Evolutionary conservation across 1,140 invertebrate species (phyloP), one percentile per base, ranked within the genome.

Genomic region (Brachionus angularis): DNA sequence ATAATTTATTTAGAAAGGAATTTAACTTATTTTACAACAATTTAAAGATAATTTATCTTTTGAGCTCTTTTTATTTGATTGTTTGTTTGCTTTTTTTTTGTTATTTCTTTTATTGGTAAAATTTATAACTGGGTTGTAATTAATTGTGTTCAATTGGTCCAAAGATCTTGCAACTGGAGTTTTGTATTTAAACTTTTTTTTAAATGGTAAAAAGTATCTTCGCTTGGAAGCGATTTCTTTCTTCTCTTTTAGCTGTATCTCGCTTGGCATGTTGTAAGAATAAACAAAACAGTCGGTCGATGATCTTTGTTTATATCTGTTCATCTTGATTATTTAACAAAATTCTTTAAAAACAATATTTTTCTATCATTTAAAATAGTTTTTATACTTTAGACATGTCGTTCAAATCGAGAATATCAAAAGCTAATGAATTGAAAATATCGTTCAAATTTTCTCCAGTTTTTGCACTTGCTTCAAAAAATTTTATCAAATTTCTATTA

Each of bases 391-490:
- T 47, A 4, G 14, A 18, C 62, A 50, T 50, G 21, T 67, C 62
- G 21, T 67, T 67, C n/a, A n/a, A 47, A 33, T 46, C 47, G 0
- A 67, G 25, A 14, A 67, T 67, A 67, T 67, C 62, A n/a, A 47
- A 47, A 0, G 62, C 62, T 33, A 67, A 50, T 47, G 27, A 21
- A 34, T 67, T 67, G 62, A 67, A 67, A 29, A 67, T 67, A 18
- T 46, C 42, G 5, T 7, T 16, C 18, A 67, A 29, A 16, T 67
- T 47, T 18, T 14, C 42, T 21, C 18, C 62, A 47, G 18, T 47
- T 36, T 67, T 67, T 23, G 62, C 62, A 50, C 62, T 67, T 21
- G 62, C 47, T 23, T 67, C 62, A 29, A 47, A 67, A 67, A 47
- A 67, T 67, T 47, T 67, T 27, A 67, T 47, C 18, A 50, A 46